These are phyloP conservation scores for Psix sp. DNA, from an alignment of 1,140 invertebrate species.

Conservation along the genomic window DNA sequence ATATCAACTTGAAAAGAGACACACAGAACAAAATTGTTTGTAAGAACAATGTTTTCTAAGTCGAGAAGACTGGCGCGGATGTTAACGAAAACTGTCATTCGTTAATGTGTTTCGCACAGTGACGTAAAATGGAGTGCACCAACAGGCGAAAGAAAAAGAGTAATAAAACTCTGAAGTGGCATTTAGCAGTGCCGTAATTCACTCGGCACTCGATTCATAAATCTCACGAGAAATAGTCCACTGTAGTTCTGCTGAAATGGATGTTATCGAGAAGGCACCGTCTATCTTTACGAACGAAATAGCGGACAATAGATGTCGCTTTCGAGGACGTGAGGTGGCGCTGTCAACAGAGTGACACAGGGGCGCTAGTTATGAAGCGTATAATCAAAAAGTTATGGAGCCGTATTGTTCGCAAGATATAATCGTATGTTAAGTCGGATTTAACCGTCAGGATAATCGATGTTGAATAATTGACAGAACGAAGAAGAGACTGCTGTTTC, in stretches of 20 bases:
- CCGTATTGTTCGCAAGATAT: slow-evolving; percentile 27
- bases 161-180: slow-evolving; percentile 28
- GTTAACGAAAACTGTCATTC: slow-evolving; percentile 9
- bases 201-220: slow-evolving; percentile 46
- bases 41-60: too few species aligned
- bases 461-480: slow-evolving; percentile 44
- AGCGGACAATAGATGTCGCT: too few species aligned
- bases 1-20: too few species aligned
- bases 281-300: too few species aligned
- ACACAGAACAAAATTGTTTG: too few species aligned
- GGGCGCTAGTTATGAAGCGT: too few species aligned
- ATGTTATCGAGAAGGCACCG: slow-evolving; percentile 23
- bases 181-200: slow-evolving; percentile 30
- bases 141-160: slow-evolving; percentile 3
- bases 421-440: slow-evolving; percentile 35
- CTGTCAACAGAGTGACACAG: too few species aligned
- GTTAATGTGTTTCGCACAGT: slow-evolving; percentile 33
- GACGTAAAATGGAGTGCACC: slow-evolving; percentile 17
- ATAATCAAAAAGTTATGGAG: slow-evolving; percentile 8
- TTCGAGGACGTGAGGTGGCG: neutral
- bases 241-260: slow-evolving; percentile 14
- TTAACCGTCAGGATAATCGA: slow-evolving; percentile 53
- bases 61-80: too few species aligned
- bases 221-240: slow-evolving; percentile 41
- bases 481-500: slow-evolving; percentile 30